Conservation (phyloP, 2,113 vertebrate species). For the Alectura lathami region DNA sequence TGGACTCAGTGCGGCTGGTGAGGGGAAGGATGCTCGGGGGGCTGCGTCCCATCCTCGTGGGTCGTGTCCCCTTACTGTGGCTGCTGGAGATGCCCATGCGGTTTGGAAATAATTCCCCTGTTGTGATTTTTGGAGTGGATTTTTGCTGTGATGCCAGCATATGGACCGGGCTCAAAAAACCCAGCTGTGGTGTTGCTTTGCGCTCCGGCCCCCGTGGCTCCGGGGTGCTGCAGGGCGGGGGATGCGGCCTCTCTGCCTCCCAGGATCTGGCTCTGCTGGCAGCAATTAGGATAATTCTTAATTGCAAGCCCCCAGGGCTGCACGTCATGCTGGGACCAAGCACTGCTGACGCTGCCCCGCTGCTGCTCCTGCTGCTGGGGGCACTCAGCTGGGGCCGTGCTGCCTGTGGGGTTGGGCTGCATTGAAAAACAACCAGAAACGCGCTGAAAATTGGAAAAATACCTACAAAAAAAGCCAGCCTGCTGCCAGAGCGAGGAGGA, state of each 20-base stretch:
- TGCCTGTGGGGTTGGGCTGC: background rate
- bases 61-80: background rate
- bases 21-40: background rate
- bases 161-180: background rate
- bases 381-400: background rate
- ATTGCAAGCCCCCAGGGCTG: background rate
- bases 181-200: background rate
- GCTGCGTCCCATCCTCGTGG: background rate
- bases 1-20: background rate
- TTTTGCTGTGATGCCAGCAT: background rate
- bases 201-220: accelerated
- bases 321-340: background rate
- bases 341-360: background rate
- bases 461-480: background rate
- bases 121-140: background rate
- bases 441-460: background rate
- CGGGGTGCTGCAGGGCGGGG: background rate
- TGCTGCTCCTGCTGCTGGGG: background rate
- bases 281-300: background rate
- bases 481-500: background rate
- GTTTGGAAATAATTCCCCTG: background rate
- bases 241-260: background rate
- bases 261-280: background rate
- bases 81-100: background rate
- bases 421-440: background rate